Evolutionary conservation across 2,888 invertebrate species (phyloP).

Genomic region (Arge pagana): DNA sequence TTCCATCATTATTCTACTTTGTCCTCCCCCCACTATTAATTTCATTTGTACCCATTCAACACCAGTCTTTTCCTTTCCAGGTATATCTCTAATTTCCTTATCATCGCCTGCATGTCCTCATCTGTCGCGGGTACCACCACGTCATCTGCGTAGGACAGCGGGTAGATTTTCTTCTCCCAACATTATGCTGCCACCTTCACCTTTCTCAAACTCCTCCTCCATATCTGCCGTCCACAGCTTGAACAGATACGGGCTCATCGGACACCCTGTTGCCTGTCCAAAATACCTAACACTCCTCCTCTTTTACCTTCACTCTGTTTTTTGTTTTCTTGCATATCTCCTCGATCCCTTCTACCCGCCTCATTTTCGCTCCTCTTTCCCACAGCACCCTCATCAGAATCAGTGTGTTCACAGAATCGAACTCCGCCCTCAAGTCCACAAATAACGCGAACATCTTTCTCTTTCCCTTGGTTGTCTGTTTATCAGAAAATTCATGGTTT

Average conservation of each 20-base stretch:
- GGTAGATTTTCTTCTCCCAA: background rate
- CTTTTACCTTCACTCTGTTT: slow-evolving; percentile 1
- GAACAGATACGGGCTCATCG: slow-evolving; percentile 14
- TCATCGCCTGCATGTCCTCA: background rate
- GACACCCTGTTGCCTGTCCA: slow-evolving; percentile 9
- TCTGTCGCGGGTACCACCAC: background rate
- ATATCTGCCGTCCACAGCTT: slow-evolving; percentile 7
- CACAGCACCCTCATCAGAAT: background rate
- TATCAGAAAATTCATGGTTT: background rate
- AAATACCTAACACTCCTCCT: background rate
- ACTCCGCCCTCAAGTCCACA: slow-evolving; percentile 16
- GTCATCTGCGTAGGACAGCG: background rate
- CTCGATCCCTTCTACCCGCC: background rate
- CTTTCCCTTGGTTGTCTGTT: background rate
- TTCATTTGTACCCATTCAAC: background rate
- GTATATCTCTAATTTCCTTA: background rate
- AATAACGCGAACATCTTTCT: slow-evolving; percentile 4
- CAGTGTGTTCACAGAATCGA: slow-evolving; percentile 15
- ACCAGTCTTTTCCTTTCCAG: background rate
- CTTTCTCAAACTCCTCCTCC: slow-evolving; percentile 3
- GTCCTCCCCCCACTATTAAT: no score
- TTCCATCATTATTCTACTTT: no score
- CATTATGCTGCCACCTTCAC: background rate
- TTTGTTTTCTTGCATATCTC: slow-evolving; percentile 9
- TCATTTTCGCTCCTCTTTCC: slow-evolving; percentile 1